Evolutionary conservation across 2,113 vertebrate genomes (phyloP), one percentile per base, ranked within the genome.

Genomic region (Mystacornis crossleyi): DNA sequence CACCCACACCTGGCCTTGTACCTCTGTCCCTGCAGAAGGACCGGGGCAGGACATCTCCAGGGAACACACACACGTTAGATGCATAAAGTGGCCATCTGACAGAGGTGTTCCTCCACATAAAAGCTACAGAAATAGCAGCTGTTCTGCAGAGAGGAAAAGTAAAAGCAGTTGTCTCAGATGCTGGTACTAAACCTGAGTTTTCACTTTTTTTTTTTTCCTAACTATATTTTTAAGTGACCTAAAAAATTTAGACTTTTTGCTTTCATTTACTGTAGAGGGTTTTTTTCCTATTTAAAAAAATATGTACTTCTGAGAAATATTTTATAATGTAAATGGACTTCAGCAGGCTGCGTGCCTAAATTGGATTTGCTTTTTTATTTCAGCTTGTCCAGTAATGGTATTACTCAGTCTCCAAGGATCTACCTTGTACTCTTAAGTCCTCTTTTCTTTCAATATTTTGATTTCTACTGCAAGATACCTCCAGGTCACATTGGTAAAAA

Each of bases 251-350:
- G 48, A 74, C 20, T 47, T 86, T 82, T 89, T 77, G 55, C 88
- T 90, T 95, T 81, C 25, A 73, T 55, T 90, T 83, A 74, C 85
- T 91, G 42, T 29, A 40, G 34, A 67, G 2, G 1, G 0, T 14
- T 69, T 81, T 74, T 94, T 92, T 84, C 38, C 79, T 97, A 83
- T 95, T 97, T 95, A 93, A 97, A 97, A 97, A 98, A 96, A 95
- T 92, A 97, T 98, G 93, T 70, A 90, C 67, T 96, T 97, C 95
- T 97, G 94, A 97, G 93, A 98, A 97, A 98, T 95, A 96, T 96
- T 98, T 98, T 95, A 97, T 97, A 97, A 94, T 90, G 61, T 96
- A 96, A 88, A 95, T 86, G 95, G 96, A 96, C 93, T 97, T 97
- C 80, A 97, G 81, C 80, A 87, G 72, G 36, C 50, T 95, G 75